Percentiles rank a stretch among this genome's conserved stretches.
Evolutionary conservation across 2,113 vertebrate species (phyloP).

Genomic region (Acanthochromis polyacanthus): DNA sequence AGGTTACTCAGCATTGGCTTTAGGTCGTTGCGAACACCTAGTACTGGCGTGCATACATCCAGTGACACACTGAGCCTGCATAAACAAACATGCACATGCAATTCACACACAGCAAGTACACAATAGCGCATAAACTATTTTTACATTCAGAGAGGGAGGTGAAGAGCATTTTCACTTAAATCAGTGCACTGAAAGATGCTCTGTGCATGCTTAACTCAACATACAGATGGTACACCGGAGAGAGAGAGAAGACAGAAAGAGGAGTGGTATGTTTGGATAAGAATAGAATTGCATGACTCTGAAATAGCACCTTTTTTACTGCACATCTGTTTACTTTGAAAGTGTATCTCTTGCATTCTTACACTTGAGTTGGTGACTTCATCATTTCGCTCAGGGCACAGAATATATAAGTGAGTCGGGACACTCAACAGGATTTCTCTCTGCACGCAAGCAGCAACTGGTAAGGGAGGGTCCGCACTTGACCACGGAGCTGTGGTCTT

Average conservation of each 20-base stretch:
- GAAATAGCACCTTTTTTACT: conserved; percentile 71
- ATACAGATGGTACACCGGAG: conserved; percentile 51
- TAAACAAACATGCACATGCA: conserved; percentile 48
- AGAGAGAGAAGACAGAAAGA: conserved; percentile 5
- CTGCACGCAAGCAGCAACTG: conserved; percentile 80
- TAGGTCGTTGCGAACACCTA: conserved; percentile 49
- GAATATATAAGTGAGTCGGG: conserved; percentile 74
- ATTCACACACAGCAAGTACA: conserved; percentile 21
- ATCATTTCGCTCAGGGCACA: conserved; percentile 71
- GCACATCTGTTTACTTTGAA: conserved; percentile 81
- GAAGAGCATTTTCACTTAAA: conserved; percentile 52
- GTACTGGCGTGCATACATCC: conserved; percentile 31
- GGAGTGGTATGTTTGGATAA: conserved; percentile 70
- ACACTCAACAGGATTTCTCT: conserved; percentile 74
- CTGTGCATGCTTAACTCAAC: conserved; percentile 26
- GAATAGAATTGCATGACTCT: conserved; percentile 69
- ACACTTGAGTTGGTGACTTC: conserved; percentile 83
- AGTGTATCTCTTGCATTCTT: conserved; percentile 79
- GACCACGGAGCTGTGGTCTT: conserved; percentile 52
- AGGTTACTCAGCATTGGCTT: conserved; percentile 50
- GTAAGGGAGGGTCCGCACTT: conserved; percentile 50
- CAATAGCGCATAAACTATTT: conserved; percentile 64
- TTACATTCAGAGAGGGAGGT: conserved; percentile 47
- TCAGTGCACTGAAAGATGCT: conserved; percentile 54
- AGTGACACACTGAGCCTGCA: conserved; percentile 39